Evolutionary conservation across 1,140 invertebrate genomes (phyloP).

Genomic region (Camponotus vicinus): DNA sequence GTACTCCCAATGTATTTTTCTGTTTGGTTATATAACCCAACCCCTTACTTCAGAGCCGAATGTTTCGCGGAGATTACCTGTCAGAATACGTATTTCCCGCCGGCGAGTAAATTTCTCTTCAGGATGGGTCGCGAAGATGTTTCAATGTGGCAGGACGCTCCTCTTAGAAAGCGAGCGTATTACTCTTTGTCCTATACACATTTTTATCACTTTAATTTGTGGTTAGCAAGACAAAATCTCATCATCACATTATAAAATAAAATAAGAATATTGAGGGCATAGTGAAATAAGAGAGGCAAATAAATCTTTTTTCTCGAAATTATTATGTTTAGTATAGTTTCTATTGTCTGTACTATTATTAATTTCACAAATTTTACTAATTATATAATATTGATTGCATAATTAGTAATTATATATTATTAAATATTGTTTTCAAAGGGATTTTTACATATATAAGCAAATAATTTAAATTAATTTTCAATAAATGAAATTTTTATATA

Average conservation of each 20-base stretch:
- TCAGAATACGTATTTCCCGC: constrained; percentile 66
- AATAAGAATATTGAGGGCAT: neutral
- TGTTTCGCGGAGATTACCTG: constrained; percentile 72
- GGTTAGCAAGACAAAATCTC: no score
- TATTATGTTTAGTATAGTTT: neutral
- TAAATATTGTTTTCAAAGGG: neutral
- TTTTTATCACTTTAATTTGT: constrained; percentile 30
- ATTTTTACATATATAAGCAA: neutral
- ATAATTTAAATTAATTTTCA: neutral
- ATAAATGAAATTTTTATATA: neutral
- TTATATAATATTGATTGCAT: neutral
- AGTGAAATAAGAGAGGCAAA: neutral
- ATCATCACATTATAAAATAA: neutral
- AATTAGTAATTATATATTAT: neutral
- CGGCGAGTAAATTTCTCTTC: constrained; percentile 59
- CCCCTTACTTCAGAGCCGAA: constrained; percentile 52
- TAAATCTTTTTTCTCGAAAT: neutral
- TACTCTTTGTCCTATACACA: constrained; percentile 4
- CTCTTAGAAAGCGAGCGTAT: constrained; percentile 53
- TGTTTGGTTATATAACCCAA: constrained; percentile 66
- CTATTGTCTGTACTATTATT: neutral
- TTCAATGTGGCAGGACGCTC: constrained; percentile 37
- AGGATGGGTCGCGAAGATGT: constrained; percentile 22
- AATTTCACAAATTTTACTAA: neutral
- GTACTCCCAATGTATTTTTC: constrained; percentile 54